A percentile compares a stretch with the other conserved stretches of the same genome.
phyloP scores from a whole-genome alignment of 1,140 invertebrate genomes.

The Heterodera carotae region DNA sequence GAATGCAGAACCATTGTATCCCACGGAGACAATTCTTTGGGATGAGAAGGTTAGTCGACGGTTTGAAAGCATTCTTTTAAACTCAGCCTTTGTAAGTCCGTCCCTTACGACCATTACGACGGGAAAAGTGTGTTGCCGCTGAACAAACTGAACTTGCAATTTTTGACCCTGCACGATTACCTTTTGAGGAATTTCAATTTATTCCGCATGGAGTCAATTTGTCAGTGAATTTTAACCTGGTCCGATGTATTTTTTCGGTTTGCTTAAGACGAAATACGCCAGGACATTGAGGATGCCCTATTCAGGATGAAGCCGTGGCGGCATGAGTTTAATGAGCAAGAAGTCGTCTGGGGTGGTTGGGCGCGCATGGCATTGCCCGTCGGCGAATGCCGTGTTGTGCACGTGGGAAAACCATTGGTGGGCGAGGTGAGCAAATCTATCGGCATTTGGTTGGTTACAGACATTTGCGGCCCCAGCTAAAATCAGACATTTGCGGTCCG shows the following conservation, averaged over 20 bases:
- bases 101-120: constrained; percentile 93
- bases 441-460: no score
- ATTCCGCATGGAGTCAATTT: constrained; percentile 95
- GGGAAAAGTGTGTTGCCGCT: constrained; percentile 85
- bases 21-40: constrained; percentile 97
- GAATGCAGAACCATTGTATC: constrained; percentile 97
- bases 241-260: constrained; percentile 59
- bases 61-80: background rate
- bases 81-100: constrained; percentile 70
- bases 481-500: no score
- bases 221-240: constrained; percentile 69
- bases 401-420: constrained; percentile 71
- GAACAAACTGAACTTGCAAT: constrained; percentile 96
- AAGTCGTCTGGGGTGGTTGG: constrained; percentile 91
- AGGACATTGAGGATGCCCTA: constrained; percentile 95
- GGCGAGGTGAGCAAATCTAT: constrained; percentile 74
- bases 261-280: constrained; percentile 84
- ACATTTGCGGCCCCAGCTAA: no score
- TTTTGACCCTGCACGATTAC: constrained; percentile 97
- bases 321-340: constrained; percentile 74
- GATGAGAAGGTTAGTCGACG: constrained; percentile 77
- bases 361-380: constrained; percentile 97
- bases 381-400: constrained; percentile 83
- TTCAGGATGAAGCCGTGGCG: constrained; percentile 90
- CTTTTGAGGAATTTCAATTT: constrained; percentile 94